Evolutionary conservation across 2,113 vertebrate species (phyloP), one percentile per base, ranked within the genome.

Genomic region (Dinomys branickii): DNA sequence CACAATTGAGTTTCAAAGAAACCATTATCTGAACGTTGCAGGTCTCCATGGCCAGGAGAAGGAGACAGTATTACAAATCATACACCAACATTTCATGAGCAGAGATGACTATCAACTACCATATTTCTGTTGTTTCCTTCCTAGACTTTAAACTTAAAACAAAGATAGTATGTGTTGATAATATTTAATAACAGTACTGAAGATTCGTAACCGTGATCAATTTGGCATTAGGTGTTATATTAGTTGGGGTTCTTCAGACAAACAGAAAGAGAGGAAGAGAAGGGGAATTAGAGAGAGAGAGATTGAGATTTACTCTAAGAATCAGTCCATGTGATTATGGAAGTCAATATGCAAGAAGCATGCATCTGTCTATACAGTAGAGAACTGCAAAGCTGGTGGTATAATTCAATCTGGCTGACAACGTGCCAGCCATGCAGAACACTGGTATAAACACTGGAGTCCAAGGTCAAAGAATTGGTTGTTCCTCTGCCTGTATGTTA

Each of bases 1-100:
- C 30, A 92, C 11, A 14, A 92, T 85, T 47, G 28, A 13, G 13
- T 90, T 87, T 92, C 14, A 90, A 47, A 92, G 50, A 87, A 94
- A 4, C 28, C 28, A 59, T 33, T 67, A 0, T 65, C 16, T 97
- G 17, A 78, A 71, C 20, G 88, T 44, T 84, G 7, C 7, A 89
- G 44, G 33, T 5, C 10, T 35, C 10, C 16, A 13, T 44, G 56
- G 8, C 6, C 75, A 50, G 24, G 0, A 35, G 26, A 85, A 75
- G 28, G 33, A 61, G 16, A 83, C 75, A 26, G 22, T 1, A 75
- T 22, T 50, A 54, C 33, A 61, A 96, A 81, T 61, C 38, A 75
- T 59, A 86, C 12, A 26, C 1, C 54, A 56, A 12, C 41, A 58
- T 71, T 47, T 94, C 20, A 50, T 82, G 6, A 38, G 69, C 4